These are phyloP conservation scores for Erethizon dorsatum DNA, from an alignment of 2,797 vertebrate species.

Conservation along the genomic window DNA sequence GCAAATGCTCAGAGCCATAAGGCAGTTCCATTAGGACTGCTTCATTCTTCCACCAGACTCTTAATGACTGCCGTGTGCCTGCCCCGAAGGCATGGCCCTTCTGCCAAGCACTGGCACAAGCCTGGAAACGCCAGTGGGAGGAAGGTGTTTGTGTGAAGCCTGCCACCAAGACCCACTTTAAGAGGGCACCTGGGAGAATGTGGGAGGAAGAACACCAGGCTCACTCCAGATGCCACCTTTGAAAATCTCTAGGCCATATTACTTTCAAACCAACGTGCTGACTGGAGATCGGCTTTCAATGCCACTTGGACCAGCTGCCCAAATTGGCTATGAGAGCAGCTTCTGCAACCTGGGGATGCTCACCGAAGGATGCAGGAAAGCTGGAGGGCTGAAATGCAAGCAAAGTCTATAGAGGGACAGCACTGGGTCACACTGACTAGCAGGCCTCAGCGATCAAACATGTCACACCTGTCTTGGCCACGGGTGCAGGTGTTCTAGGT, in stretches of 20 bases:
- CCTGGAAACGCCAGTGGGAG: conserved; percentile 56
- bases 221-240: conserved; percentile 75
- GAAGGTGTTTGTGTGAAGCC: conserved; percentile 5
- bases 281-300: conserved; percentile 4
- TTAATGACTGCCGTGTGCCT: conserved; percentile 72
- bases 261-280: conserved; percentile 39
- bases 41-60: conserved; percentile 70
- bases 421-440: conserved; percentile 90
- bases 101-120: conserved; percentile 69
- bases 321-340: neutral
- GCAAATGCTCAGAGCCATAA: conserved; percentile 75
- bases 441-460: conserved; percentile 94
- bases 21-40: conserved; percentile 69
- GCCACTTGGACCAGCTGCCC: neutral
- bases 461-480: conserved; percentile 94
- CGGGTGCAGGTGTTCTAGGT: conserved; percentile 95
- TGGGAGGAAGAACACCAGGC: neutral
- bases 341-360: conserved; percentile 65
- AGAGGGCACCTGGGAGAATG: conserved; percentile 49
- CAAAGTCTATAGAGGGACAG: conserved; percentile 90
- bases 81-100: conserved; percentile 67
- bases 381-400: conserved; percentile 84
- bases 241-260: conserved; percentile 43
- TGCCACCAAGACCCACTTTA: conserved; percentile 62
- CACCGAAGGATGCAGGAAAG: conserved; percentile 56